phyloP scores from a whole-genome alignment of 2,797 vertebrate genomes.

The Syngnathus rostellatus region DNA sequence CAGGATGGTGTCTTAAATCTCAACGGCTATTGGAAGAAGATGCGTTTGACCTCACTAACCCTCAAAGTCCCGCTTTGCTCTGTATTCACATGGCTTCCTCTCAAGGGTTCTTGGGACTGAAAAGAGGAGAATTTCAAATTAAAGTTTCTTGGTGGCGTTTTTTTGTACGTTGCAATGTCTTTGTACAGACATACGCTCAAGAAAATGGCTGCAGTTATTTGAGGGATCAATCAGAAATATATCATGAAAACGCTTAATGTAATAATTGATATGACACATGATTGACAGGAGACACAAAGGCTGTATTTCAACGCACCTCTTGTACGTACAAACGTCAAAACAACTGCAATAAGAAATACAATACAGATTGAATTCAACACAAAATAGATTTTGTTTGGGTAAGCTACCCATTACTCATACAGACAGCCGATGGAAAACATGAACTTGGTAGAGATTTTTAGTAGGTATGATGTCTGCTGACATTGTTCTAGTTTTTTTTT shows the following conservation, averaged over 20 bases:
- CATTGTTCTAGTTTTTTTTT: not conserved
- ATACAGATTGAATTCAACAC: not conserved
- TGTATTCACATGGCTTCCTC: constrained; percentile 2
- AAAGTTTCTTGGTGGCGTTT: not conserved
- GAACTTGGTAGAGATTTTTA: not conserved
- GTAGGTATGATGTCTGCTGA: not conserved
- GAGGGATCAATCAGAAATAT: not conserved
- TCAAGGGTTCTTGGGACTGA: not conserved
- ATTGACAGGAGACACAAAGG: not conserved
- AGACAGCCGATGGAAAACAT: not conserved
- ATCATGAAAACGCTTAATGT: no score
- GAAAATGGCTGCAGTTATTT: not conserved
- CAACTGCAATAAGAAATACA: not conserved
- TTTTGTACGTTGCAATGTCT: not conserved
- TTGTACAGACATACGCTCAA: not conserved
- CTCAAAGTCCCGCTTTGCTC: not conserved
- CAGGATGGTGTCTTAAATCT: constrained; percentile 17
- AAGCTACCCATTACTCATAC: not conserved
- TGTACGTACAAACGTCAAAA: not conserved
- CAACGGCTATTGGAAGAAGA: constrained; percentile 7
- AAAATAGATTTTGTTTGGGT: not conserved
- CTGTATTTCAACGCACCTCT: not conserved
- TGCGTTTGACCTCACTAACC: constrained; percentile 8
- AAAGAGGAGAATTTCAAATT: constrained; percentile 5
- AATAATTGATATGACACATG: not conserved